A percentile compares a stretch with the other conserved stretches of the same genome.
Evolutionary conservation across 92 coral and sea anemone genomes (phyloP).

Genomic region (Porites cylindrica): DNA sequence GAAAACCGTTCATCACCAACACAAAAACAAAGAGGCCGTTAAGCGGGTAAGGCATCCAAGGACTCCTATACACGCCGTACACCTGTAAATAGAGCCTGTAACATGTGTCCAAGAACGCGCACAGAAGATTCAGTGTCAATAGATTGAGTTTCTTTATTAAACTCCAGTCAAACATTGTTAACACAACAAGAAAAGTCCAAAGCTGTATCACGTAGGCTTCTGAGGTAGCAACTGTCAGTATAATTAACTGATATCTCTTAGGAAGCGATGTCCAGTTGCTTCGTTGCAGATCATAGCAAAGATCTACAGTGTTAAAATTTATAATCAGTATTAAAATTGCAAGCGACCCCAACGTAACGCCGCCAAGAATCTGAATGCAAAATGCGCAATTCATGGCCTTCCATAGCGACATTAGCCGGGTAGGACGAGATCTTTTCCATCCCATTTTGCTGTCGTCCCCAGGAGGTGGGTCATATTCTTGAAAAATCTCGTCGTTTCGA

Average conservation of each 20-base stretch:
- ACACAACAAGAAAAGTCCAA: too few relatives aligned
- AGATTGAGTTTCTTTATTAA: slow-evolving; percentile 24
- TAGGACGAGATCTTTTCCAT: too few relatives aligned
- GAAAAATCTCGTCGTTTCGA: too few relatives aligned
- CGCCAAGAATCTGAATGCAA: neutral
- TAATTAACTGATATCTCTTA: too few relatives aligned
- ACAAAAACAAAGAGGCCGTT: slow-evolving; percentile 41
- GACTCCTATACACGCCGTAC: slow-evolving; percentile 51
- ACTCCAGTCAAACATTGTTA: too few relatives aligned
- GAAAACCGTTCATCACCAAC: neutral
- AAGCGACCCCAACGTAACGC: neutral
- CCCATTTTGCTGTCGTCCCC: too few relatives aligned
- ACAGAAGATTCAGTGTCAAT: slow-evolving; percentile 47
- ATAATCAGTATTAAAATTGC: slow-evolving; percentile 48
- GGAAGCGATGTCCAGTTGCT: too few relatives aligned
- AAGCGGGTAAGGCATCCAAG: slow-evolving; percentile 61
- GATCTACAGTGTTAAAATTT: slow-evolving; percentile 62
- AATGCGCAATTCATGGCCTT: neutral
- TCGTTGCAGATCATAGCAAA: neutral
- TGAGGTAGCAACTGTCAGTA: too few relatives aligned
- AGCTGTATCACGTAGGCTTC: too few relatives aligned
- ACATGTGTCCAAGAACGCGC: slow-evolving; percentile 55
- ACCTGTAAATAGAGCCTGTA: slow-evolving; percentile 62
- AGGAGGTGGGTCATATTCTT: neutral
- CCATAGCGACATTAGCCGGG: neutral